Percentiles rank a stretch among this genome's conserved stretches.
Conservation (phyloP, 2,113 vertebrate species). For the Larimichthys polyactis region DNA sequence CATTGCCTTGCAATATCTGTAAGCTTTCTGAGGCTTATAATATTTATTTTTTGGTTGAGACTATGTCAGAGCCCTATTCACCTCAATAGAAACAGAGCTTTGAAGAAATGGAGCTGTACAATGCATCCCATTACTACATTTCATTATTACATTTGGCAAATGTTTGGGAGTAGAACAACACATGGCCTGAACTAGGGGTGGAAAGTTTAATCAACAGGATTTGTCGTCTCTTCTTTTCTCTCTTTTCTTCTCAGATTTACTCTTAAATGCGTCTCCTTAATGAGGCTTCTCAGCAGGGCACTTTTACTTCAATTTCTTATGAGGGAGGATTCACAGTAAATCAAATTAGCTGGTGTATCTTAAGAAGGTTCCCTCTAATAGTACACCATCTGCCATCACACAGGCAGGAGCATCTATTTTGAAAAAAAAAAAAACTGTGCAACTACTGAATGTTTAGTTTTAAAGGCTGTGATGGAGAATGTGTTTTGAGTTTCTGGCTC, state of each 20-base stretch:
- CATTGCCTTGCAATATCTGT: too few species aligned
- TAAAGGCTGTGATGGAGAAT: background rate
- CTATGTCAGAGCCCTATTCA: background rate
- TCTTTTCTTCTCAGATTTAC: slow-evolving; percentile 53
- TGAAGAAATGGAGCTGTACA: background rate
- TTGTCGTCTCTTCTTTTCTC: slow-evolving; percentile 50
- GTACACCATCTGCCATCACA: slow-evolving; percentile 59
- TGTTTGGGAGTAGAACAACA: slow-evolving; percentile 1
- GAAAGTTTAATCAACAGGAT: slow-evolving; percentile 59
- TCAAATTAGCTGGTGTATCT: slow-evolving; percentile 65
- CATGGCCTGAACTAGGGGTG: slow-evolving; percentile 33
- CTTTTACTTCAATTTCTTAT: slow-evolving; percentile 66
- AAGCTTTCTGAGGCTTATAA: background rate
- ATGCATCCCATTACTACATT: background rate
- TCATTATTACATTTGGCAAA: background rate
- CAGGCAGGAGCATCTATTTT: slow-evolving; percentile 18
- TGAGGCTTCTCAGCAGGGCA: slow-evolving; percentile 72
- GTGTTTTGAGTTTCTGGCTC: background rate
- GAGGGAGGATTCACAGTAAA: slow-evolving; percentile 45
- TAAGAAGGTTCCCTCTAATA: slow-evolving; percentile 45
- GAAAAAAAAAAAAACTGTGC: background rate
- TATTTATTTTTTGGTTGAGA: background rate
- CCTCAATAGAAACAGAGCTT: background rate
- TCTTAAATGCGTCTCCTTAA: slow-evolving; percentile 66
- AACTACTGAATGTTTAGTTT: background rate